phyloP scores from a whole-genome alignment of 2,113 vertebrate species.

The Plecturocebus donacophilus region DNA sequence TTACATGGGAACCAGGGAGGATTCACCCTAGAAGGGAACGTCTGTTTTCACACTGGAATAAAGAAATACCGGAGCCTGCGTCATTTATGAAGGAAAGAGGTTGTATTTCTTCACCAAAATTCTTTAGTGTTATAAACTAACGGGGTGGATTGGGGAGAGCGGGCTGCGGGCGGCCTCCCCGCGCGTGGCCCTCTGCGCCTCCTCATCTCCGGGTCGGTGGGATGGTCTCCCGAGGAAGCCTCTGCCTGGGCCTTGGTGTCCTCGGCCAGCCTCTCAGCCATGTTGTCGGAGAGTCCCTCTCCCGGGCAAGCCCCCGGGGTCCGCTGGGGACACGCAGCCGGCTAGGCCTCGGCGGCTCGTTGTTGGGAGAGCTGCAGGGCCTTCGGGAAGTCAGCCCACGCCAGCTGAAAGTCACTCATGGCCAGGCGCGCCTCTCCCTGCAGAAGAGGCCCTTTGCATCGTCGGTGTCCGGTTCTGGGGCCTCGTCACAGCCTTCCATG shows the following conservation, averaged over 20 bases:
- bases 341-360: constrained; percentile 95
- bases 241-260: constrained; percentile 86
- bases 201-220: constrained; percentile 82
- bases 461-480: constrained; percentile 90
- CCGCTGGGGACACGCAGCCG: constrained; percentile 90
- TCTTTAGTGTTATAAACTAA: constrained; percentile 89
- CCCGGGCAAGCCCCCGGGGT: constrained; percentile 95
- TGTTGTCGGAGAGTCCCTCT: constrained; percentile 98
- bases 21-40: neutral
- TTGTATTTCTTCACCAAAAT: constrained; percentile 82
- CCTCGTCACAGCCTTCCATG: constrained; percentile 96
- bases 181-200: too few relatives aligned
- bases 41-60: too few relatives aligned
- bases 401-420: constrained; percentile 94
- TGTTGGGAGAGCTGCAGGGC: constrained; percentile 94
- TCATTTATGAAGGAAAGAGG: too few relatives aligned
- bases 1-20: neutral
- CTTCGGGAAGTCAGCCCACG: constrained; percentile 92
- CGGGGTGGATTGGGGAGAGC: constrained; percentile 75
- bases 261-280: constrained; percentile 96
- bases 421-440: constrained; percentile 92
- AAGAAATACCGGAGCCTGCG: too few relatives aligned
- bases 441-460: constrained; percentile 98
- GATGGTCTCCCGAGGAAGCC: constrained; percentile 62
- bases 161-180: too few relatives aligned